A percentile compares a stretch with the other conserved stretches of the same genome.
phyloP scores from a whole-genome alignment of 2,113 vertebrate species.

The Lethenteron camtschaticum region DNA sequence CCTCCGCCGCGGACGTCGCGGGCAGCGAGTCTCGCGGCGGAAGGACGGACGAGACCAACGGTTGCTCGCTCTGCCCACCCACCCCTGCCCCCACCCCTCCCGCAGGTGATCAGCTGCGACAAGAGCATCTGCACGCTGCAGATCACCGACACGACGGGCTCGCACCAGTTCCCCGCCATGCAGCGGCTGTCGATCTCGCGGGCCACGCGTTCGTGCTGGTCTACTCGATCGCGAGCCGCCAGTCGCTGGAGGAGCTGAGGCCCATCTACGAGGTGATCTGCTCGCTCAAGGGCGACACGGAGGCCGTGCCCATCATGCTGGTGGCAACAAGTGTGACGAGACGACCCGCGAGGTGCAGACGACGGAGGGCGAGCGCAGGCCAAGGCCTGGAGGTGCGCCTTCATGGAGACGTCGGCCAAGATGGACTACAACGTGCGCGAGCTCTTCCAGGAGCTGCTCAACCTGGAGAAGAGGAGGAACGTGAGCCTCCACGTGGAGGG shows the following conservation, averaged over 20 bases:
- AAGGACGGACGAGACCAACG: no score
- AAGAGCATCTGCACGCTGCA: constrained; percentile 33
- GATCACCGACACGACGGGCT: constrained; percentile 32
- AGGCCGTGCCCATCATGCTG: constrained; percentile 21
- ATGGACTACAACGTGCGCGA: constrained; percentile 28
- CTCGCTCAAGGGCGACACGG: constrained; percentile 26
- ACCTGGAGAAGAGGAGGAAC: constrained; percentile 23
- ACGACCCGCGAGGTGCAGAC: constrained; percentile 20
- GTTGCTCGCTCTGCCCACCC: no score
- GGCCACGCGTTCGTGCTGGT: constrained; percentile 30
- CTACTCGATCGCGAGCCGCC: constrained; percentile 25
- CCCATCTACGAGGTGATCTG: constrained; percentile 28
- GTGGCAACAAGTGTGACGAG: constrained; percentile 26
- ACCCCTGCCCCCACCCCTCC: no score
- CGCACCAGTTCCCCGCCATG: constrained; percentile 36
- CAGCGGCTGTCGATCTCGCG: constrained; percentile 30
- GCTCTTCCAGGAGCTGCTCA: constrained; percentile 28
- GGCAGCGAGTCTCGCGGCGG: no score
- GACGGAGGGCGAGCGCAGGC: constrained; percentile 21
- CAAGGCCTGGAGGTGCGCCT: constrained; percentile 28
- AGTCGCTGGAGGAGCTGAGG: constrained; percentile 28
- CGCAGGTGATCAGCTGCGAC: constrained; percentile 24
- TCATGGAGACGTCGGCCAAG: constrained; percentile 30
- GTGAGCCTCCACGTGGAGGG: constrained; percentile 20
- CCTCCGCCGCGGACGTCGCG: no score